A percentile compares a stretch with the other conserved stretches of the same genome.
phyloP scores from a whole-genome alignment of 37 sponge, comb jelly and placozoan species.

The Hormiphora californensis region DNA sequence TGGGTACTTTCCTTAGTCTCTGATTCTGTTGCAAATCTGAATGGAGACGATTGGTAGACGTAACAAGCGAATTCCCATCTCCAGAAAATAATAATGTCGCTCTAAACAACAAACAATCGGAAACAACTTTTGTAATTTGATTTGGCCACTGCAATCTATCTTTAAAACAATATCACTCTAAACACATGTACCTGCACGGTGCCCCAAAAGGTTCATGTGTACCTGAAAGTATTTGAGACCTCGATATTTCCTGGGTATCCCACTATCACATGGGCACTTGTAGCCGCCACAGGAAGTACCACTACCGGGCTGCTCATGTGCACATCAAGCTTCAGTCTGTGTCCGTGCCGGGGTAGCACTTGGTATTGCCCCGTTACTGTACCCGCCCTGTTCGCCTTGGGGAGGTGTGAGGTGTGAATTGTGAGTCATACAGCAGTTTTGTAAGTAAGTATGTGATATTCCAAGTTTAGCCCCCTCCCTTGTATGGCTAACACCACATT shows the following conservation, averaged over 20 bases:
- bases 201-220: not conserved
- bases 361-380: conserved; percentile 13
- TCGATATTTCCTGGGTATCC: conserved; percentile 78
- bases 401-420: not conserved
- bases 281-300: conserved; percentile 81
- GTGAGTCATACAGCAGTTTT: too few species aligned
- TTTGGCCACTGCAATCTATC: not conserved
- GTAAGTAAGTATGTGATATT: not conserved
- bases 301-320: conserved; percentile 75
- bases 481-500: not conserved
- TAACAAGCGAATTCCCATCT: too few species aligned
- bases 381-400: not conserved
- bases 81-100: too few species aligned
- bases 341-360: conserved; percentile 7
- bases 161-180: not conserved
- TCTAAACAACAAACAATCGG: not conserved
- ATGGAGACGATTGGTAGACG: too few species aligned
- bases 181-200: not conserved
- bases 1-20: conserved; percentile 5
- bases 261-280: conserved; percentile 80
- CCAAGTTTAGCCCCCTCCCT: not conserved
- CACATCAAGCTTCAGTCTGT: conserved; percentile 74
- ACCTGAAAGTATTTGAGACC: conserved; percentile 70
- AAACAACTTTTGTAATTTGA: not conserved
- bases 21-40: conserved; percentile 13